Conservation (phyloP, 1,140 invertebrate genomes). For the Pectinophora gossypiella region DNA sequence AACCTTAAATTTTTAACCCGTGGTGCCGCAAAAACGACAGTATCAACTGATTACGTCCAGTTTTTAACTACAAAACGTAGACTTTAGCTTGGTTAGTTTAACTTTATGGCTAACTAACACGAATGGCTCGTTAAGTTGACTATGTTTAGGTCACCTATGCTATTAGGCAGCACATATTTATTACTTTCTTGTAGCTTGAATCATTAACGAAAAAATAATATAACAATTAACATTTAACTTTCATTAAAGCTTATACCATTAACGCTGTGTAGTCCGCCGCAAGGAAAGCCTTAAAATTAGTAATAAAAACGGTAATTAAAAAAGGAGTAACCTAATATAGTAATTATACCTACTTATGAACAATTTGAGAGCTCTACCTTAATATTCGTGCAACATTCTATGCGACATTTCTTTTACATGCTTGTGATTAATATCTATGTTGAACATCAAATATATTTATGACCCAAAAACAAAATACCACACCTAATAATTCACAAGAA, state of each 20-base stretch:
- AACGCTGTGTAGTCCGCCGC: neutral
- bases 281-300: too few species aligned
- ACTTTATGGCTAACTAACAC: conserved; percentile 2
- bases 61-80: conserved; percentile 4
- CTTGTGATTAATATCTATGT: too few species aligned
- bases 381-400: too few species aligned
- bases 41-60: conserved; percentile 1
- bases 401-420: too few species aligned
- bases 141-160: conserved; percentile 1
- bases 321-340: too few species aligned
- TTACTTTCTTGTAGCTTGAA: neutral
- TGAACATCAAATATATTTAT: neutral
- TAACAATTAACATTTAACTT: neutral
- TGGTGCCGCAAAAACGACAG: neutral
- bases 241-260: neutral
- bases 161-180: neutral
- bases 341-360: neutral
- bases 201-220: neutral
- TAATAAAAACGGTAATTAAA: too few species aligned
- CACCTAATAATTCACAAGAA: conserved; percentile 22
- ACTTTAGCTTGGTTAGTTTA: conserved; percentile 1
- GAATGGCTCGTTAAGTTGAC: neutral
- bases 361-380: too few species aligned
- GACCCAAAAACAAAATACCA: conserved; percentile 8
- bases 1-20: neutral